These are phyloP conservation scores for Drosophila mimetica DNA, from an alignment of 2,888 invertebrate genomes.

Conservation along the genomic window DNA sequence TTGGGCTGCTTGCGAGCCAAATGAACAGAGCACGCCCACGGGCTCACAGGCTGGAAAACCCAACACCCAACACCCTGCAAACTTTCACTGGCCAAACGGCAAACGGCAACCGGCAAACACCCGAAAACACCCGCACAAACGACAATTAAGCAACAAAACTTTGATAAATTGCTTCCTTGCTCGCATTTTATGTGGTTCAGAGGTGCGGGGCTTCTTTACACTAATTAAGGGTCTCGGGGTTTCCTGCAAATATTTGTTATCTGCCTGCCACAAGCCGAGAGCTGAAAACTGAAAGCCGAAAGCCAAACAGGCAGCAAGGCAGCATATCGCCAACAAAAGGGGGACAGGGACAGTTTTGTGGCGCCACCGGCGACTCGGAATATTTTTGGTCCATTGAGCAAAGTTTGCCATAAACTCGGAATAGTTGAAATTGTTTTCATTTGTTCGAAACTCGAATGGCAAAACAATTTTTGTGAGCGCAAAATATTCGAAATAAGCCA, in stretches of 20 bases:
- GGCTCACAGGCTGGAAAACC: conserved; percentile 8
- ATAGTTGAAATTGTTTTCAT: conserved; percentile 70
- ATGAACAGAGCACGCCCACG: conserved; percentile 57
- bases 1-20: conserved; percentile 24
- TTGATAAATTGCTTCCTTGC: conserved; percentile 81
- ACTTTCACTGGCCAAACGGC: conserved; percentile 63
- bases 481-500: conserved; percentile 23
- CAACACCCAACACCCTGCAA: conserved; percentile 19
- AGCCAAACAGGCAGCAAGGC: conserved; percentile 59
- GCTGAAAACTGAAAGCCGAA: conserved; percentile 34
- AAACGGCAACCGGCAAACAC: conserved; percentile 37
- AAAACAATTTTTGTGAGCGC: conserved; percentile 32
- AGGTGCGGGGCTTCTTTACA: conserved; percentile 68
- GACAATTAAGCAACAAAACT: conserved; percentile 81
- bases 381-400: conserved; percentile 63
- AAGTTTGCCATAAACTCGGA: conserved; percentile 72
- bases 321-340: conserved; percentile 51
- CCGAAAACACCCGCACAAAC: conserved; percentile 56
- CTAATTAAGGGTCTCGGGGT: conserved; percentile 81
- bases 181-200: conserved; percentile 66
- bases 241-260: conserved; percentile 80
- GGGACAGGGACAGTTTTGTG: conserved; percentile 61
- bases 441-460: conserved; percentile 51
- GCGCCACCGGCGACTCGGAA: conserved; percentile 59
- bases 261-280: conserved; percentile 67